Base-by-base conservation (phyloP, 2,888 invertebrate species). In the Orchesella flavescens region DNA sequence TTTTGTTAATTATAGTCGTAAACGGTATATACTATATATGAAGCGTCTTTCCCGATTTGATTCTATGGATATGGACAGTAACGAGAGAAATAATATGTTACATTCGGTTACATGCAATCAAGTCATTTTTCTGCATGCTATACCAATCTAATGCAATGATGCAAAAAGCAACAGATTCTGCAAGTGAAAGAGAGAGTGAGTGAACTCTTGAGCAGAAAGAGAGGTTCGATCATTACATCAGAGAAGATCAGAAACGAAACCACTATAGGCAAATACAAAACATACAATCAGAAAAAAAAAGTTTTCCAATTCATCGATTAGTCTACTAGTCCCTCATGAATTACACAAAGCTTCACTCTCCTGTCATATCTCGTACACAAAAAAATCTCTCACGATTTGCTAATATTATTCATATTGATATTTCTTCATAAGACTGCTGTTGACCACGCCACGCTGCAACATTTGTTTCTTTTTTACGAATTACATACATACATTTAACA, bases 301-400 rank as follows among this genome's bases (percentile, higher is more conserved):
- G 19, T 44, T 66, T 63, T 63, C 63, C 66, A 66, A 66, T 66
- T 66, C 66, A 66, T 66, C 46, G 66, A 66, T 66, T 66, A 66
- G 44, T 46, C 44, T 44, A 46, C 46, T 44, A 46, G 46, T 66
- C 66, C 66, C 66, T 46, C 66, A 46, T 66, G 66, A 66, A 46
- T 66, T 66, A 66, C 66, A 17, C 46, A 66, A 66, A 66, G 44
- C n/a, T 10, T 10, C 43, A 19, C 17, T 66, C 46, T 66, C 66
- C 63, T 46, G 19, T 19, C 46, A 21, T 66, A 21, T 46, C 19
- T 46, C 46, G 12, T 17, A 12, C 46, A 46, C 24, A 69, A 53
- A 21, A 53, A 21, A 72, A 72, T 24, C 24, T 72, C 43, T 73
- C 73, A 71, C 59, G 72, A 43, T 59, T 72, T 44, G 23, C 44